Base-by-base conservation (phyloP, 2,797 vertebrate species). In the Leuciscus waleckii region DNA sequence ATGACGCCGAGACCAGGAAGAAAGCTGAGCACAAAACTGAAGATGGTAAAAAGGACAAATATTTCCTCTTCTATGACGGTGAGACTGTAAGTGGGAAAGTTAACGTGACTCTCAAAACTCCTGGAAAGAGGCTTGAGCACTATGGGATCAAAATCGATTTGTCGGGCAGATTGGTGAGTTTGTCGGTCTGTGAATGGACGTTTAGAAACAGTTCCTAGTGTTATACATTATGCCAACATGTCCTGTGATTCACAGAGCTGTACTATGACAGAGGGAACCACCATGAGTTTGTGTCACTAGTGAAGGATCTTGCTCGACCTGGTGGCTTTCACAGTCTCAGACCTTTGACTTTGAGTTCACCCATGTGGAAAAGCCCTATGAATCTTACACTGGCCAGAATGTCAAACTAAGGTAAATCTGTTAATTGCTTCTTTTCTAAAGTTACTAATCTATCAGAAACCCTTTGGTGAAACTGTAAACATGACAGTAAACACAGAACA, bases 231-330 rank as follows among this genome's bases (percentile, higher is more conserved):
- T 56, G 37, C 29, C 41, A 70, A 9, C 54, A 6, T 71, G 43
- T 88, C 17, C 21, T 54, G 49, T 76, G 29, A 32, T 86, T 85
- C 83, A 10, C 68, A 99, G 98, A 99, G 85, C 94, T 99, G 86
- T 99, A 99, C 92, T 99, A 99, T 4, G 98, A 99, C 93, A 94
- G 98, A 89, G 98, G 98, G 85, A 99, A 99, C 93, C 98, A 99
- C 88, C 98, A 99, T 3, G 98, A 99, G 91, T 99, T 99, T 17
- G 98, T 99, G 83, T 99, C 98, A 14, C 92, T 99, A 91, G 98
- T 99, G 87, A 99, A 99, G 91, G 98, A 99, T 89, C 93, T 99
- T 77, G 98, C 98, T 0, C 94, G 97, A 81, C 98, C 98, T 0
- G 98, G 98, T 14, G 98, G 80, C 97, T 99, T 85, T 97, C 97